Conservation (phyloP, 2,888 invertebrate genomes). For the Cryptus armator region DNA sequence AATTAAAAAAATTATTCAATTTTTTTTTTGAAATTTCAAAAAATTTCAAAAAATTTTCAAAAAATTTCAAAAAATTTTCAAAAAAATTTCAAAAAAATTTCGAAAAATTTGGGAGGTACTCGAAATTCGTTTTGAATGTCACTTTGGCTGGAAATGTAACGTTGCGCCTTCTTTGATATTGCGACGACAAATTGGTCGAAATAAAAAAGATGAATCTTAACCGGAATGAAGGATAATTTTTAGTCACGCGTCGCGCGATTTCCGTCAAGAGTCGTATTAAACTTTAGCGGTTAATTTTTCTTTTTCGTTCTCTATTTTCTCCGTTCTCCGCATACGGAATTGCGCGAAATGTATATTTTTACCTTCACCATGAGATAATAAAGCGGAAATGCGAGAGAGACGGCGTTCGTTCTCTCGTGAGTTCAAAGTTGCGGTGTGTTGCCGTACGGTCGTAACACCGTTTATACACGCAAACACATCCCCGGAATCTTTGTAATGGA, state of each 20-base stretch:
- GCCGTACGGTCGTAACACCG: not conserved
- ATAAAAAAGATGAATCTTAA: not conserved
- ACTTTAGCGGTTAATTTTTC: not conserved
- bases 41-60: no score
- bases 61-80: no score
- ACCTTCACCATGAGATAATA: not conserved
- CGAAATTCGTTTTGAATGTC: no score
- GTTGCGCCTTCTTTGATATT: no score
- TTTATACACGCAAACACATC: not conserved
- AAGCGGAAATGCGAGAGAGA: slow-evolving; percentile 3
- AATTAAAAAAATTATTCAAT: no score
- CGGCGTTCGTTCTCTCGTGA: not conserved
- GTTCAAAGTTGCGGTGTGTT: slow-evolving; percentile 17
- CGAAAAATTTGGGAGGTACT: no score
- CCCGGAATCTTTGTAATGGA: not conserved
- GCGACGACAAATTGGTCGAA: not conserved
- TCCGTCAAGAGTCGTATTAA: not conserved
- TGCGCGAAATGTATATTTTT: not conserved
- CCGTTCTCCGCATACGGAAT: not conserved
- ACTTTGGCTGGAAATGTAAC: no score
- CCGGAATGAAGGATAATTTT: not conserved
- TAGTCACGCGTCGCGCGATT: not conserved
- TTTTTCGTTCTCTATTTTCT: not conserved
- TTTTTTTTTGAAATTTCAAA: no score
- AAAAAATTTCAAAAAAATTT: no score